Percentiles rank a stretch among this genome's conserved stretches.
These are phyloP conservation scores for Eilema caniola DNA, from an alignment of 2,888 invertebrate species.

Conservation along the genomic window DNA sequence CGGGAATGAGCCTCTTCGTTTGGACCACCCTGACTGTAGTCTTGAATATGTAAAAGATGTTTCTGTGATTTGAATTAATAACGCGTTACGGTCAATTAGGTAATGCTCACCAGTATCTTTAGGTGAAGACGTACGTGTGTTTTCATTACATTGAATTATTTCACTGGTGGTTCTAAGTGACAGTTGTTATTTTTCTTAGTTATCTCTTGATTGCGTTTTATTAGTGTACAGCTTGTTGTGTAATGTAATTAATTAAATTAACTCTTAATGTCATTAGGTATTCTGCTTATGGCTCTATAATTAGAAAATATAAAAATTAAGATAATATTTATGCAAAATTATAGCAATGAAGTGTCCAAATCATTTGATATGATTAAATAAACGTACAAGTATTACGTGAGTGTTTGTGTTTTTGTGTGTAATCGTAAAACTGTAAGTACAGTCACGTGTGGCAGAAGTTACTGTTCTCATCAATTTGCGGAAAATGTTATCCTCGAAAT, in stretches of 20 bases:
- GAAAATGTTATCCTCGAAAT: slow-evolving; percentile 33
- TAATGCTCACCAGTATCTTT: slow-evolving; percentile 62
- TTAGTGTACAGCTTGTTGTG: slow-evolving; percentile 39
- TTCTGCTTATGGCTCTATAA: neutral
- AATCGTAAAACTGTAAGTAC: slow-evolving; percentile 57
- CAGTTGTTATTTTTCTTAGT: slow-evolving; percentile 44
- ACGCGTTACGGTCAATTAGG: slow-evolving; percentile 71
- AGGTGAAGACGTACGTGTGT: slow-evolving; percentile 56
- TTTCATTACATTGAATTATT: slow-evolving; percentile 52
- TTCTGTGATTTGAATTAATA: slow-evolving; percentile 64
- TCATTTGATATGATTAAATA: neutral
- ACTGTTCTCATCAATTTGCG: slow-evolving; percentile 49
- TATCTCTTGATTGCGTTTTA: slow-evolving; percentile 48
- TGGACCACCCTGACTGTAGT: slow-evolving; percentile 71
- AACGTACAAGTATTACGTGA: neutral
- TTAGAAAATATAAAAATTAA: neutral
- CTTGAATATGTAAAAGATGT: slow-evolving; percentile 37
- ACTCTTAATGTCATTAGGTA: slow-evolving; percentile 9
- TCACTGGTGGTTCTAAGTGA: slow-evolving; percentile 61
- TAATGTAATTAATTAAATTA: slow-evolving; percentile 44
- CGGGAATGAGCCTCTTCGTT: slow-evolving; percentile 53
- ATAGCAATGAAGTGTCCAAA: neutral
- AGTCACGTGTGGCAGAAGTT: slow-evolving; percentile 30
- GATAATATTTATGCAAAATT: neutral
- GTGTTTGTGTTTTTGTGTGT: too few relatives aligned